Evolutionary conservation across 2,113 vertebrate genomes (phyloP), one percentile per base, ranked within the genome.

Genomic region (Rhadina sibilatrix): DNA sequence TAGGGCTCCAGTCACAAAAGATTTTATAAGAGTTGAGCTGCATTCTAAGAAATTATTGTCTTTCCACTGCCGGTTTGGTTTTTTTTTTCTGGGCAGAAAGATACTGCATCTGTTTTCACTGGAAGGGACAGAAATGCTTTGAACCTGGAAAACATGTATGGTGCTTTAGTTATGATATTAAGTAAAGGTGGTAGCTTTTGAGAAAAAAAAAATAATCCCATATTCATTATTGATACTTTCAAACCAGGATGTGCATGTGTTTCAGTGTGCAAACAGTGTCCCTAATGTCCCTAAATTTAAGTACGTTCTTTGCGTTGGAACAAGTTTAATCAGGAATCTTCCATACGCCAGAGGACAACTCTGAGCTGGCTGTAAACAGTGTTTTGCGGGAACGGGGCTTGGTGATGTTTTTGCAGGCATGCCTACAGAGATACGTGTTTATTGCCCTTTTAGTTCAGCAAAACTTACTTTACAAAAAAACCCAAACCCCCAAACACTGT

Each of bases 1-100:
- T 81, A 91, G 52, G 82, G 92, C 60, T 95, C 24, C 60, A 89
- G 64, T 89, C 35, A 63, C 83, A 96, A 83, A 96, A 97, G 82
- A 81, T 65, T 84, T 95, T 91, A 3, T 87, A 79, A 57, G 61
- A 92, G 19, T 52, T 52, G 44, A 87, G 35, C 44, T 88, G 83
- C 83, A 93, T 95, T 94, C 70, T 65, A 93, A 79, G 95, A 82
- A 87, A 94, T 35, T 74, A 69, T 3, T 42, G 57, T 64, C 63
- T 90, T 90, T 75, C 14, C 30, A 50, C 35, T 76, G 38, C 71
- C 25, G 54, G 6, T 30, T 80, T 66, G 6, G 4, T 53, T 53
- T 15, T 79, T 65, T 72, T 50, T 38, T 37, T 23, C 44, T 65
- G 66, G 42, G 60, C 53, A 93, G 75, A 88, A 97, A 93, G 76